Evolutionary conservation across 1,140 invertebrate species (phyloP).

Genomic region (Aphidius ervi): DNA sequence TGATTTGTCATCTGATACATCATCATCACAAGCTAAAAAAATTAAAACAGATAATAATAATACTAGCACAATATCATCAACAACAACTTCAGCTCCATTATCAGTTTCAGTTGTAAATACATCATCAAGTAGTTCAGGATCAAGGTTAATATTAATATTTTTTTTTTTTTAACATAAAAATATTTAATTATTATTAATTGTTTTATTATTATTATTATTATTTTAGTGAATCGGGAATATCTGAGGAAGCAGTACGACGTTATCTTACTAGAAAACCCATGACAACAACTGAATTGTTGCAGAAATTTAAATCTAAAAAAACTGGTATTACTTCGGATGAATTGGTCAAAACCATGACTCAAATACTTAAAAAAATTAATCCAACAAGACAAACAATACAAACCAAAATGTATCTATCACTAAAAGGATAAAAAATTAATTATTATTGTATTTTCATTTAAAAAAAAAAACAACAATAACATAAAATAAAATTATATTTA

Average conservation of each 20-base stretch:
- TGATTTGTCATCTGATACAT: too few species aligned
- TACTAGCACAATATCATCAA: constrained; percentile 12
- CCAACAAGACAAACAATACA: constrained; percentile 89
- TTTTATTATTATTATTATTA: constrained; percentile 21
- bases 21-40: too few species aligned
- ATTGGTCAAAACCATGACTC: constrained; percentile 87
- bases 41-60: too few species aligned
- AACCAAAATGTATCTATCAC: constrained; percentile 90
- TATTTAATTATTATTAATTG: constrained; percentile 16
- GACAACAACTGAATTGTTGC: constrained; percentile 89
- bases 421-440: constrained; percentile 56
- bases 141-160: too few species aligned
- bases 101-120: constrained; percentile 21
- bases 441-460: not conserved
- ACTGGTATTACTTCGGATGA: constrained; percentile 86
- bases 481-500: constrained; percentile 6
- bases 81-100: not conserved
- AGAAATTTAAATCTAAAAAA: constrained; percentile 94
- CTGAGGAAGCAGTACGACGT: constrained; percentile 87
- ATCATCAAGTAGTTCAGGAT: too few species aligned
- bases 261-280: constrained; percentile 94
- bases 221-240: constrained; percentile 80
- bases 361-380: constrained; percentile 92
- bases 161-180: too few species aligned
- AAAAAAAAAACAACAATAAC: constrained; percentile 13